Percentiles rank a stretch among this genome's conserved stretches.
Evolutionary conservation across 2,888 invertebrate genomes (phyloP).

Genomic region (Eilema griseolum): DNA sequence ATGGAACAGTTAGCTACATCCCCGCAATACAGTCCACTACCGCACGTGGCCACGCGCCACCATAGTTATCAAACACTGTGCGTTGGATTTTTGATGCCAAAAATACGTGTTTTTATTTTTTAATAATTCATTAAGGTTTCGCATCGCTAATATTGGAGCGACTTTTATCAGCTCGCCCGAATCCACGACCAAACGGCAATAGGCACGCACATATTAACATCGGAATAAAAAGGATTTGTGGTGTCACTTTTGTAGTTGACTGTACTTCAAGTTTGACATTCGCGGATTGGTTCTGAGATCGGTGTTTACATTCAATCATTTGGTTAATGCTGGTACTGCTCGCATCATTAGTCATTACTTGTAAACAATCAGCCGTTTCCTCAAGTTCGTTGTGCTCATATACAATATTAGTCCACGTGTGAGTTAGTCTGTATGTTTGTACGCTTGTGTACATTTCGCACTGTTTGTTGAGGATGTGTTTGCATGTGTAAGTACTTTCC

Average conservation of each 20-base stretch:
- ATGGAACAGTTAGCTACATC: no score
- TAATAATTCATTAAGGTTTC: no score
- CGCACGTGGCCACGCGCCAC: no score
- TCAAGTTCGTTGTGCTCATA: conserved; percentile 27
- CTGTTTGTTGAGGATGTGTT: conserved; percentile 37
- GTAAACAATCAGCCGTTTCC: conserved; percentile 12
- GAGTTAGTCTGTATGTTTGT: conserved; percentile 21
- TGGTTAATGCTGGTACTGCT: background rate
- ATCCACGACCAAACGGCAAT: no score
- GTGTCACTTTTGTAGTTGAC: background rate
- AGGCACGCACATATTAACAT: no score
- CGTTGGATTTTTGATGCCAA: no score
- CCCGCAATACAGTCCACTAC: no score
- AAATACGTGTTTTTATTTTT: no score
- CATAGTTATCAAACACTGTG: no score
- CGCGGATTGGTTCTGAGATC: background rate
- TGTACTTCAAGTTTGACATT: conserved; percentile 7
- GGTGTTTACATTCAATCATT: conserved; percentile 14
- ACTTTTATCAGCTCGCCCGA: no score
- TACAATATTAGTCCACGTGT: conserved; percentile 38
- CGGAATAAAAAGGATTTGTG: no score
- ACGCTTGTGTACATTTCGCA: conserved; percentile 28
- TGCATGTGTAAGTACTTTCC: conserved; percentile 20
- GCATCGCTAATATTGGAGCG: no score
- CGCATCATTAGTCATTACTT: conserved; percentile 1